These are phyloP conservation scores for Strigamia crassipes DNA, from an alignment of 2,888 invertebrate genomes.

Conservation along the genomic window DNA sequence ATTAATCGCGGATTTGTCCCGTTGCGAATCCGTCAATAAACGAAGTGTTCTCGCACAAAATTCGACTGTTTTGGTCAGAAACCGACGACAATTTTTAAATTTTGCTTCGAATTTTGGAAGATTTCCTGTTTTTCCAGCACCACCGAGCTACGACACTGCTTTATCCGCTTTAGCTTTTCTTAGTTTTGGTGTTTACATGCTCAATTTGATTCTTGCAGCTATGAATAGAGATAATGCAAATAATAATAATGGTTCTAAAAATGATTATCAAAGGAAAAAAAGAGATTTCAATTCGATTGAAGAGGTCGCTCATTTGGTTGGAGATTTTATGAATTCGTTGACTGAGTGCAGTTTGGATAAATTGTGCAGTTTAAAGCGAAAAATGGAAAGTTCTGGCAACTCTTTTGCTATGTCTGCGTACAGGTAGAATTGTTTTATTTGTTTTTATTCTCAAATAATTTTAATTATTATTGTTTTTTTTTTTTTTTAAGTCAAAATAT, in stretches of 20 bases:
- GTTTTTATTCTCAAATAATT: neutral
- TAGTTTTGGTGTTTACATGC: conserved; percentile 5
- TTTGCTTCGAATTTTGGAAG: neutral
- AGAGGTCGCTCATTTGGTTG: neutral
- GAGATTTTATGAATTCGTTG: neutral
- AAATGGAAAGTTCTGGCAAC: neutral
- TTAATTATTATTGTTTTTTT: neutral
- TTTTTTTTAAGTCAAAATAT: neutral
- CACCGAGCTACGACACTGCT: neutral
- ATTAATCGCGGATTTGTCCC: too few relatives aligned
- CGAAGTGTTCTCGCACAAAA: too few relatives aligned
- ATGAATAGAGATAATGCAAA: neutral
- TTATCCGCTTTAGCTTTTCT: conserved; percentile 12
- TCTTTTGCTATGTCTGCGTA: neutral
- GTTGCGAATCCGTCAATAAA: too few relatives aligned
- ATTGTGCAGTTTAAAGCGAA: neutral
- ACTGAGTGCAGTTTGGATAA: neutral
- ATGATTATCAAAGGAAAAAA: neutral
- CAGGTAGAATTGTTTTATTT: neutral
- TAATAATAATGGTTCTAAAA: neutral
- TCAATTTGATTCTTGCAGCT: neutral
- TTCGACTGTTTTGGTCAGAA: neutral
- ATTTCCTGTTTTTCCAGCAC: neutral
- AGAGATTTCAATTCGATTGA: neutral
- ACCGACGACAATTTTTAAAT: neutral